phyloP scores from a whole-genome alignment of 2,113 vertebrate genomes.

The Picathartes gymnocephalus region DNA sequence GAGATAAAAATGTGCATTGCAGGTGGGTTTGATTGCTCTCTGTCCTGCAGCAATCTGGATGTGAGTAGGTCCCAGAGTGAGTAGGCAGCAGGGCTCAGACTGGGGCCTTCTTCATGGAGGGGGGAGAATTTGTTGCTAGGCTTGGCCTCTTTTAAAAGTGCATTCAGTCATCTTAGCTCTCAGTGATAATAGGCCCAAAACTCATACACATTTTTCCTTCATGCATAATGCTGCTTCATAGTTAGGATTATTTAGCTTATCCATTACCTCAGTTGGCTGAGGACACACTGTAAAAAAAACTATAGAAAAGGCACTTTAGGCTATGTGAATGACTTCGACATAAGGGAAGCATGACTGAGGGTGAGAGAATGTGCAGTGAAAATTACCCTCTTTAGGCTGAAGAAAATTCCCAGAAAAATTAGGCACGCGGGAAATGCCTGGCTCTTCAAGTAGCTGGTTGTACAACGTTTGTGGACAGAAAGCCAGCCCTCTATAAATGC shows the following conservation, averaged over 20 bases:
- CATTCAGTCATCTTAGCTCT: background rate
- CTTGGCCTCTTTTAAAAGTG: constrained; percentile 8
- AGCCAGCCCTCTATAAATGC: constrained; percentile 40
- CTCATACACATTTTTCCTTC: background rate
- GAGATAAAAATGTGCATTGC: background rate
- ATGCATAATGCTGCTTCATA: constrained; percentile 30
- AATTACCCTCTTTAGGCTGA: constrained; percentile 50
- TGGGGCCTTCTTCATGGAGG: background rate
- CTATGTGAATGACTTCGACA: constrained; percentile 47
- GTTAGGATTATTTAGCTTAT: constrained; percentile 53
- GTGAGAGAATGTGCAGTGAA: constrained; percentile 55
- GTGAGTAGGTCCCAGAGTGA: background rate
- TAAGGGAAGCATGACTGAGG: constrained; percentile 76
- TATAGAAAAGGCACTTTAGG: constrained; percentile 49
- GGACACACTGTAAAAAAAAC: constrained; percentile 45
- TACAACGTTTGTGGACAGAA: constrained; percentile 15
- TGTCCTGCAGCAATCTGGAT: background rate
- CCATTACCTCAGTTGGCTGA: constrained; percentile 60
- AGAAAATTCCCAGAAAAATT: constrained; percentile 77
- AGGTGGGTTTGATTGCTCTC: background rate
- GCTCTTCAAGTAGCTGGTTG: constrained; percentile 23
- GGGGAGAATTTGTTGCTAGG: background rate
- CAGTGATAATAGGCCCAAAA: background rate
- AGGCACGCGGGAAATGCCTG: constrained; percentile 71
- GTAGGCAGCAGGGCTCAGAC: background rate